Evolutionary conservation across 2,888 invertebrate genomes (phyloP).

Genomic region (Altica lythri): DNA sequence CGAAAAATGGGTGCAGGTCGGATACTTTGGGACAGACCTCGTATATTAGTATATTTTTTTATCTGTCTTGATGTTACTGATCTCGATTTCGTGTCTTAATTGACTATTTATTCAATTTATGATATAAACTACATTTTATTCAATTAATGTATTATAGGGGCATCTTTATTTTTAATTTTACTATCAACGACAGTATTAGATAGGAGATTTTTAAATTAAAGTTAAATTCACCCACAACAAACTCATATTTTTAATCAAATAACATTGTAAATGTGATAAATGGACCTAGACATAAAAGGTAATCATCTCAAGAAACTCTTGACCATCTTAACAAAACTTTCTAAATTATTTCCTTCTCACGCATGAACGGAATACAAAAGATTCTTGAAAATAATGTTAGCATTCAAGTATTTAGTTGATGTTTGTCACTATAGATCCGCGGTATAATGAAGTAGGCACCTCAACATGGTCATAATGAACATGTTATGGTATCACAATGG

Average conservation of each 20-base stretch:
- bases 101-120: constrained; percentile 42
- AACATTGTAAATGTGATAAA: too few relatives aligned
- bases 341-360: neutral
- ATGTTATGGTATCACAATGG: constrained; percentile 47
- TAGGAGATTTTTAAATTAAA: too few relatives aligned
- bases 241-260: too few relatives aligned
- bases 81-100: constrained; percentile 36
- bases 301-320: too few relatives aligned
- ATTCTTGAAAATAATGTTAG: neutral
- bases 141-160: constrained; percentile 28
- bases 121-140: constrained; percentile 26
- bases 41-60: too few relatives aligned
- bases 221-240: too few relatives aligned
- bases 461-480: constrained; percentile 50
- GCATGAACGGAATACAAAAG: neutral
- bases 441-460: constrained; percentile 20
- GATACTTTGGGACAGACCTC: too few relatives aligned
- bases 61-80: too few relatives aligned
- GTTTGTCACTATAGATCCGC: constrained; percentile 17
- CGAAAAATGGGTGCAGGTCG: too few relatives aligned
- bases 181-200: neutral
- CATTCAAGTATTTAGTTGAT: constrained; percentile 13
- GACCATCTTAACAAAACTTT: too few relatives aligned
- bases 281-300: too few relatives aligned
- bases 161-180: constrained; percentile 1